Conservation (phyloP, 1,140 invertebrate species). For the Venustaconcha ellipsiformis region DNA sequence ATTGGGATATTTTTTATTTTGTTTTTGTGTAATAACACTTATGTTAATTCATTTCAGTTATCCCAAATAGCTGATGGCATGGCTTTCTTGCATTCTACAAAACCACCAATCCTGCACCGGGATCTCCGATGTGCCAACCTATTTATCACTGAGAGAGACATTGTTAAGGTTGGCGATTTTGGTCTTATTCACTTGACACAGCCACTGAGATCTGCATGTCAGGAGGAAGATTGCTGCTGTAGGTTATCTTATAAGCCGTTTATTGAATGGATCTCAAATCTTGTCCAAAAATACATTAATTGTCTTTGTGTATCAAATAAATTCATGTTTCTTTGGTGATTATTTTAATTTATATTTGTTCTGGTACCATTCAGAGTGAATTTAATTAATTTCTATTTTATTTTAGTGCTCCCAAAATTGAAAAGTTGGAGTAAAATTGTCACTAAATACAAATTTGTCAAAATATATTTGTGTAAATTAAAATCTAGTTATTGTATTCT, state of each 20-base stretch:
- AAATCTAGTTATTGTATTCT: neutral
- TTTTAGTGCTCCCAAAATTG: too few relatives aligned
- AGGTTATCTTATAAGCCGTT: slow-evolving; percentile 34
- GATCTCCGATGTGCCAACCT: slow-evolving; percentile 96
- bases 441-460: neutral
- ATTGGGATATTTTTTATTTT: too few relatives aligned
- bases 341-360: neutral
- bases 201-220: slow-evolving; percentile 54
- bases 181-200: slow-evolving; percentile 55
- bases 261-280: neutral
- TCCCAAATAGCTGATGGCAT: slow-evolving; percentile 79
- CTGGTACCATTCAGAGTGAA: neutral
- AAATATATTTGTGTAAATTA: too few relatives aligned
- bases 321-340: neutral
- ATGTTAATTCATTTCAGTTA: slow-evolving; percentile 46
- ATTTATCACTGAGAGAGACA: slow-evolving; percentile 79
- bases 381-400: too few relatives aligned
- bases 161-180: slow-evolving; percentile 62
- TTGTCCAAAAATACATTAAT: neutral
- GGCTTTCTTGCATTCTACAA: slow-evolving; percentile 94
- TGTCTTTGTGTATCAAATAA: too few relatives aligned
- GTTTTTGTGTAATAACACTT: neutral
- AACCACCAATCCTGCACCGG: slow-evolving; percentile 95
- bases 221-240: slow-evolving; percentile 62
- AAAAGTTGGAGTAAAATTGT: neutral